Base-by-base conservation (phyloP, 2,888 invertebrate genomes). In the Pterostichus niger region DNA sequence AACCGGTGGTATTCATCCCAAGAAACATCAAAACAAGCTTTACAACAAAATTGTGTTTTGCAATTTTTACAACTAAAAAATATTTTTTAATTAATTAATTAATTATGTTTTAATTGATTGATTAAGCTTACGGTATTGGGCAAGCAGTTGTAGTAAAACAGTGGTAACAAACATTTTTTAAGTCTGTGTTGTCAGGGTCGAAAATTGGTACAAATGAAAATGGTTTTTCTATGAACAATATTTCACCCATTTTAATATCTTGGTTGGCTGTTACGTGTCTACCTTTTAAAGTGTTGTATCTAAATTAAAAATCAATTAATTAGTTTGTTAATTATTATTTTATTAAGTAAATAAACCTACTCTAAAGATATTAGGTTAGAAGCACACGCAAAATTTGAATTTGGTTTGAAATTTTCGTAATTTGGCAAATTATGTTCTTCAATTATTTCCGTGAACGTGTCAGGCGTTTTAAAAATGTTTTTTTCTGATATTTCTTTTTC, bases 191-290 rank as follows among this genome's bases (percentile, higher is more conserved):
- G 10, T 90, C 88, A 83, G 93, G 92, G 9, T 92, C 91, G 11
- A 44, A 82, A 49, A 94, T 88, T 84, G 93, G 91, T 1, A 97
- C 95, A 89, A 96, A 95, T 0, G 96, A 93, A 88, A 94, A 95
- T 0, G 98, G 95, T 86, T 94, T 93, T 89, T 98, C 98, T 0
- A 94, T 91, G 88, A 97, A 95, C 52, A 98, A 89, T 0, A 95
- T 91, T 85, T 96, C 94, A 0, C 96, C 96, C 68, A 92, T 91
- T 7, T 90, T 88, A 2, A 95, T 91, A 44, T 90, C 88, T 84
- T 91, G 90, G 10, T 90, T 92, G 0, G 95, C 92, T 40, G 93
- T 88, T 11, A 96, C 93, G 88, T 93, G 92, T 40, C 96, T 91
- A 0, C 96, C 96, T 82, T 91, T 91, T 82, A 6, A 73, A 75